These are phyloP conservation scores for Drosophila nigromelanica DNA, from an alignment of 1,140 invertebrate genomes.

Conservation along the genomic window DNA sequence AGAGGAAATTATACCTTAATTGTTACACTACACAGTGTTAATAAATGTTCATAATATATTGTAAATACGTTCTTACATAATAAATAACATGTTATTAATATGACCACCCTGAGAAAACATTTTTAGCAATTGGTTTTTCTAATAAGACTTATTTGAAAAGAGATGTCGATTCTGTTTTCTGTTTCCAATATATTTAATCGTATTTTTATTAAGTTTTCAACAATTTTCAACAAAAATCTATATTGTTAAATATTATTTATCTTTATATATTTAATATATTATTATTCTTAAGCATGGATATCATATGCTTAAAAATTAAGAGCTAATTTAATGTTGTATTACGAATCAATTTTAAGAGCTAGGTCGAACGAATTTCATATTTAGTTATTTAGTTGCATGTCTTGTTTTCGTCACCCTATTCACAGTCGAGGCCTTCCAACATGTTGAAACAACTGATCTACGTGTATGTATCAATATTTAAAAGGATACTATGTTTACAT, in stretches of 20 bases:
- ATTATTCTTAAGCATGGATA: not conserved
- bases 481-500: not conserved
- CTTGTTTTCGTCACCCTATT: not conserved
- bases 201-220: not conserved
- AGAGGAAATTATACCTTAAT: not conserved
- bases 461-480: not conserved
- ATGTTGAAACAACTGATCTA: not conserved
- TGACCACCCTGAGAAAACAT: no score
- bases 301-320: no score
- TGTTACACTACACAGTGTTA: no score
- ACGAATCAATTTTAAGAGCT: no score
- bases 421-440: not conserved
- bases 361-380: no score
- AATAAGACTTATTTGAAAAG: no score
- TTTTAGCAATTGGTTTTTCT: no score
- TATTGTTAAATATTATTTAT: not conserved
- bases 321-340: not conserved
- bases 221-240: no score
- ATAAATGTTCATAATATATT: not conserved
- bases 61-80: constrained; percentile 5
- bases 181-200: not conserved
- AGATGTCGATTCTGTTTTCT: not conserved
- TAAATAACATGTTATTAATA: not conserved
- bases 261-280: not conserved
- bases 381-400: not conserved